Base-by-base conservation (phyloP, 2,113 vertebrate species). In the Oenanthe melanoleuca region DNA sequence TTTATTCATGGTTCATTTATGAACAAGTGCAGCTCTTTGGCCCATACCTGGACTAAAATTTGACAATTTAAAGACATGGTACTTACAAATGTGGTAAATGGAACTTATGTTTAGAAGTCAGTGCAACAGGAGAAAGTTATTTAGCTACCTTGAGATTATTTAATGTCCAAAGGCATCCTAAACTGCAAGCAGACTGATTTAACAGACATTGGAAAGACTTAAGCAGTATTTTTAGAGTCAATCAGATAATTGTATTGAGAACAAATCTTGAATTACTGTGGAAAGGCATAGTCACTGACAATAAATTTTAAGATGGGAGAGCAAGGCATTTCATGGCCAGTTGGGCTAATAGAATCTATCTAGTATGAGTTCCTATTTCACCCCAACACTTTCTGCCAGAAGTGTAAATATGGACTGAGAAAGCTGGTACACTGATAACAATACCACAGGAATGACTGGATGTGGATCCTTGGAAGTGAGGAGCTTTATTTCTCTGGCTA, bases 351-450 rank as follows among this genome's bases (percentile, higher is more conserved):
- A 23, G 38, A 49, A 7, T 84, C 80, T 57, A 45, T 73, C 45
- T 79, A 60, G 14, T 22, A 8, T 45, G 33, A 65, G 53, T 78
- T 63, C 13, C 47, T 70, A 2, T 83, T 88, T 92, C 42, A 86
- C 31, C 28, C 9, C 15, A 53, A 8, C 0, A 1, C 14, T 66
- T 60, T 80, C 34, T 78, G 31, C 34, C 44, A 59, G 17, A 37
- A 78, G 15, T 21, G 19, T 57, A 49, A 64, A 52, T 40, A 44
- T 1, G 6, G 63, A 29, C 42, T 40, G 45, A 66, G 67, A 33
- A 60, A 40, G 31, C 28, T 31, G 31, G 13, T 65, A 20, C 5
- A 0, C 25, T 74, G 52, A 14, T 80, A 14, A 15, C 0, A 1
- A 5, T 9, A 61, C 52, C 23, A 3, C 14, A 47, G 24, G 31